Evolutionary conservation across 2,113 vertebrate genomes (phyloP).

Genomic region (Chionodraco myersi): DNA sequence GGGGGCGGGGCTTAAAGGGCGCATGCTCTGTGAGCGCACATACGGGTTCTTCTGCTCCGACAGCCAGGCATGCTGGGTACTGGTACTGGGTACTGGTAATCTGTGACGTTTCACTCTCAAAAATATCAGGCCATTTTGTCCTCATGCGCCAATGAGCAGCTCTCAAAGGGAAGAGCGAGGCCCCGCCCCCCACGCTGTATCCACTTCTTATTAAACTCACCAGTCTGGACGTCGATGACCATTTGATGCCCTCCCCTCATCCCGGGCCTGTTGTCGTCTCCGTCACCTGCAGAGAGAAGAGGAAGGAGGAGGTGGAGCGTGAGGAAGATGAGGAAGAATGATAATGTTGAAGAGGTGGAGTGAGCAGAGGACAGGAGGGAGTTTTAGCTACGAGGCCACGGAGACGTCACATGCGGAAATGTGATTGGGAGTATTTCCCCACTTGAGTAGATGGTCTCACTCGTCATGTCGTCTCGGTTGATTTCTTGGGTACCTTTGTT

Average conservation of each 20-base stretch:
- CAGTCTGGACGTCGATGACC: constrained; percentile 99
- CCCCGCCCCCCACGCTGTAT: too few species aligned
- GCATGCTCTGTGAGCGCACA: too few species aligned
- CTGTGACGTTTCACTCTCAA: too few species aligned
- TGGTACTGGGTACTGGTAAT: too few species aligned
- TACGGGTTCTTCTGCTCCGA: too few species aligned
- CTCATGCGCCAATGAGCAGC: too few species aligned
- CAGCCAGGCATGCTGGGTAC: too few species aligned
- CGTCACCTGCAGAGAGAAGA: constrained; percentile 85
- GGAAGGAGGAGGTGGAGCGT: constrained; percentile 22
- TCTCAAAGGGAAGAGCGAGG: too few species aligned
- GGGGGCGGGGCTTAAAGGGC: too few species aligned
- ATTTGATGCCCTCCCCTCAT: constrained; percentile 99
- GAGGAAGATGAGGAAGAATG: constrained; percentile 14
- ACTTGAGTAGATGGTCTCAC: constrained; percentile 66
- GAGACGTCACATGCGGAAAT: background rate
- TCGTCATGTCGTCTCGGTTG: constrained; percentile 75
- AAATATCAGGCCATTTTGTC: too few species aligned
- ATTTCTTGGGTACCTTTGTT: constrained; percentile 90
- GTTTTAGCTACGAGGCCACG: constrained; percentile 39
- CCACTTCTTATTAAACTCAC: constrained; percentile 73
- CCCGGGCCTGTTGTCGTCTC: constrained; percentile 95
- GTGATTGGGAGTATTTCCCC: constrained; percentile 13
- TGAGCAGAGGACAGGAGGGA: background rate
- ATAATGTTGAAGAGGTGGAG: background rate